A percentile compares a stretch with the other conserved stretches of the same genome.
These are phyloP conservation scores for Puntigrus tetrazona DNA, from an alignment of 2,113 vertebrate species.

Conservation along the genomic window DNA sequence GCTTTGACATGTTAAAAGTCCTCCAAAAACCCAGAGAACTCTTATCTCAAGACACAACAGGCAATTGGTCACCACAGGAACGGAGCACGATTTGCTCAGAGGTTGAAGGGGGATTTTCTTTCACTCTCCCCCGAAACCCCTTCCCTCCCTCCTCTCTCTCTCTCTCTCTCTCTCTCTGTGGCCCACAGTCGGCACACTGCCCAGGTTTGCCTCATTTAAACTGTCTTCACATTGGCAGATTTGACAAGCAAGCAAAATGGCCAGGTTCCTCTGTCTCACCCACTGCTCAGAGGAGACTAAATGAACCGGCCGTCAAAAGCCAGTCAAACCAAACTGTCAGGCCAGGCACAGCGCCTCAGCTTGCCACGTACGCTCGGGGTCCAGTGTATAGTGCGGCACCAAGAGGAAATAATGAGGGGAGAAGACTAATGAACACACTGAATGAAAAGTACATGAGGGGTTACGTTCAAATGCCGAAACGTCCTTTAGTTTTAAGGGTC, in stretches of 20 bases:
- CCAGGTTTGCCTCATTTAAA: slow-evolving; percentile 70
- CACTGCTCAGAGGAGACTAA: slow-evolving; percentile 56
- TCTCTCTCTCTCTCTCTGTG: slow-evolving; percentile 38
- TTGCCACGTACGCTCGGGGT: slow-evolving; percentile 34
- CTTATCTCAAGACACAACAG: slow-evolving; percentile 22
- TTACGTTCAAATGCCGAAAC: neutral
- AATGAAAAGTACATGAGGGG: slow-evolving; percentile 17
- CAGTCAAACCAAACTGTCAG: slow-evolving; percentile 41
- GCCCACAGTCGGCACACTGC: slow-evolving; percentile 42
- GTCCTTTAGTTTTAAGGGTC: slow-evolving; percentile 4
- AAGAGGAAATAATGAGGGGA: slow-evolving; percentile 19
- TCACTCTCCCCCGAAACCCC: neutral
- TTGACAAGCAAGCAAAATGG: slow-evolving; percentile 62
- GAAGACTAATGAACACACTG: slow-evolving; percentile 49
- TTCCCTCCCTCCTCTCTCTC: slow-evolving; percentile 12
- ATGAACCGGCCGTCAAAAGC: slow-evolving; percentile 62
- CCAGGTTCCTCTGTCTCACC: slow-evolving; percentile 38
- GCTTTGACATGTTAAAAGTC: slow-evolving; percentile 22
- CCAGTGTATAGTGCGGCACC: neutral
- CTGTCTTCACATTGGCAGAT: slow-evolving; percentile 60
- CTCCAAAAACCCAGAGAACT: neutral
- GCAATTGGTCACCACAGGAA: slow-evolving; percentile 14
- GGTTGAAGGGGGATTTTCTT: slow-evolving; percentile 9
- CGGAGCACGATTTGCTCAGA: neutral
- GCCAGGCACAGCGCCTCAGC: slow-evolving; percentile 43